Evolutionary conservation across 2,113 vertebrate genomes (phyloP).

Genomic region (Triplophysa tibetana): DNA sequence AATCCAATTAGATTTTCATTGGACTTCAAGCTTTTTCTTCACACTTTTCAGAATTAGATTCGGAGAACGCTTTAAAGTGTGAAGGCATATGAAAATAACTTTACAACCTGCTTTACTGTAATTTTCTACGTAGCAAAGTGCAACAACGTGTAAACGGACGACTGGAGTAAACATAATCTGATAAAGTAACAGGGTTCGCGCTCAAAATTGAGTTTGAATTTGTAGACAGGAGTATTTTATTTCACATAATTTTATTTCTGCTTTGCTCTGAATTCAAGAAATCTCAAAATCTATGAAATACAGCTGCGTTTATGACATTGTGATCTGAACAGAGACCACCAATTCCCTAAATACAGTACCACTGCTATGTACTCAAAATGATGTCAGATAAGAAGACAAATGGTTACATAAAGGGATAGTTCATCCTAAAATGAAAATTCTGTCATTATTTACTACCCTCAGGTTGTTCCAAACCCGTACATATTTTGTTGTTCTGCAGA

Average conservation of each 20-base stretch:
- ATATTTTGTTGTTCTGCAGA: no score
- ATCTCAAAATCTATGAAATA: slow-evolving; percentile 2
- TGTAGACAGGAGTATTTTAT: slow-evolving; percentile 15
- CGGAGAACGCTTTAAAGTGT: slow-evolving; percentile 39
- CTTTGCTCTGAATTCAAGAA: background rate
- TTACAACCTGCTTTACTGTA: slow-evolving; percentile 31
- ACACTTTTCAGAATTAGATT: slow-evolving; percentile 26
- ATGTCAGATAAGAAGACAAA: background rate
- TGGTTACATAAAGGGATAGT: no score
- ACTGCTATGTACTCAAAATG: no score
- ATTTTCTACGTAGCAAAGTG: slow-evolving; percentile 42
- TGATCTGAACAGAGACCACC: background rate
- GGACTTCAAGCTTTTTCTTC: slow-evolving; percentile 44
- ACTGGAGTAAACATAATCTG: slow-evolving; percentile 46
- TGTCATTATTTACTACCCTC: no score
- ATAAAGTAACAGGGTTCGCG: slow-evolving; percentile 40
- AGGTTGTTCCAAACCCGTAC: no score
- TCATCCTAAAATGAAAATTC: no score
- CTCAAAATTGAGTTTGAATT: slow-evolving; percentile 30
- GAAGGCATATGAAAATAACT: slow-evolving; percentile 51
- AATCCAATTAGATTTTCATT: slow-evolving; percentile 70
- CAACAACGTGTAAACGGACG: slow-evolving; percentile 19
- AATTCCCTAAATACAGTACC: background rate
- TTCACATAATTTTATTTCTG: slow-evolving; percentile 14
- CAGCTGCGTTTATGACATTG: background rate